Base-by-base conservation (phyloP, 2,888 invertebrate species). In the Lasiommata megera region DNA sequence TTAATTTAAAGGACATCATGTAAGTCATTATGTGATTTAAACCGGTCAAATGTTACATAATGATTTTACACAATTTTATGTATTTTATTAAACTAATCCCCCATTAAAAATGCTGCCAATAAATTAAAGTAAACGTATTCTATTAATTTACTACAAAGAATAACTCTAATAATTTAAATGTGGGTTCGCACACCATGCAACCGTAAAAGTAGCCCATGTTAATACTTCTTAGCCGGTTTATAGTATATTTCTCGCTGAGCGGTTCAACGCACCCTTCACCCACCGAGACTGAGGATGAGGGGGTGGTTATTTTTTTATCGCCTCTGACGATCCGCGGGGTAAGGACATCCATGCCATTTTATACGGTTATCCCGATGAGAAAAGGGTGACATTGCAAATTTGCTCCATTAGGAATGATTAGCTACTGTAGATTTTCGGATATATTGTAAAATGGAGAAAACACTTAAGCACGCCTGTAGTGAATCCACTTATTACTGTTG, bases 291-390 rank as follows among this genome's bases (percentile, higher is more conserved):
- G 63, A 61, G 66, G 65, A 54, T 51, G 60, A 41, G 60, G 61
- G 57, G 68, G 62, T 61, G 63, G 55, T 60, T 69, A 74, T 77
- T 79, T 79, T 76, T 77, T 65, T 66, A 66, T 77, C 75, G 74
- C 73, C 73, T 70, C 69, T 74, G 71, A 70, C 77, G 77, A 81
- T 74, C 75, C 77, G 68, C 73, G 76, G 73, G 79, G 80, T 82
- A 78, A 82, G 82, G 80, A 81, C 79, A 84, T 84, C 82, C 79
- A 78, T 69, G 77, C 70, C 76, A 74, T 76, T 80, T 80, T 79
- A 81, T 79, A 80, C 76, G 79, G 73, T 76, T 77, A 81, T 79
- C 80, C 80, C 74, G 74, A 67, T 52, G 41, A 40, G 69, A 66
- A 65, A 66, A 64, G 68, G 65, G 61, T 65, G 63, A 65, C 64